Evolutionary conservation across 2,113 vertebrate species (phyloP), one percentile per base, ranked within the genome.

Genomic region (Hyla sarda): DNA sequence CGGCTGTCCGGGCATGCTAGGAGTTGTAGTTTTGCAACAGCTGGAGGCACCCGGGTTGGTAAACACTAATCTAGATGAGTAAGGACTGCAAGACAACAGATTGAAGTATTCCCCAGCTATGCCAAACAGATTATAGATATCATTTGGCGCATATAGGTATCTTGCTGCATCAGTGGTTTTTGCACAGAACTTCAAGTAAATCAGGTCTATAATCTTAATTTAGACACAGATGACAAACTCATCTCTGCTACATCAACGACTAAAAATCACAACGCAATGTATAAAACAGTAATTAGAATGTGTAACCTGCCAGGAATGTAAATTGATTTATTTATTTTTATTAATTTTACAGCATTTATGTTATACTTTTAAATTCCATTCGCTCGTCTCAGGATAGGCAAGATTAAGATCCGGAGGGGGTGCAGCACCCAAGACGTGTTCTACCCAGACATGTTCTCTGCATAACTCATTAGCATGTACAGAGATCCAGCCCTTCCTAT

Each of bases 401-500:
- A 19, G 5, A 10, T 7, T 13, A 16, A 12, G 56, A 56, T 19
- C 12, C 21, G 21, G 32, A 48, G 37, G 77, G 23, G 32, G 34
- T 47, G 17, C 28, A 50, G 45, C 47, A 25, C 25, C 60, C 28
- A 23, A 45, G 58, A 25, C n/a, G 37, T 9, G 21, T 16, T 25
- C 77, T 58, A 41, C 54, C 77, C 77, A 82, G 17, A 13, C 47
- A 50, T 67, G 80, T 82, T 69, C 80, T 52, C 62, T 21, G 60
- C 28, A 67, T 50, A 69, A 62, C 37, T 47, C 58, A 81, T 65
- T 62, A 65, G 34, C 77, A 80, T 80, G 77, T 58, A 60, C 23
- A 23, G 78, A 62, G 45, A 71, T 62, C 58, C 62, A 82, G 80
- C 80, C 80, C 62, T 81, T 81, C 75, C 48, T 11, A 32, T 79